phyloP scores from a whole-genome alignment of 2,113 vertebrate genomes.

The Apodemus speciosus region DNA sequence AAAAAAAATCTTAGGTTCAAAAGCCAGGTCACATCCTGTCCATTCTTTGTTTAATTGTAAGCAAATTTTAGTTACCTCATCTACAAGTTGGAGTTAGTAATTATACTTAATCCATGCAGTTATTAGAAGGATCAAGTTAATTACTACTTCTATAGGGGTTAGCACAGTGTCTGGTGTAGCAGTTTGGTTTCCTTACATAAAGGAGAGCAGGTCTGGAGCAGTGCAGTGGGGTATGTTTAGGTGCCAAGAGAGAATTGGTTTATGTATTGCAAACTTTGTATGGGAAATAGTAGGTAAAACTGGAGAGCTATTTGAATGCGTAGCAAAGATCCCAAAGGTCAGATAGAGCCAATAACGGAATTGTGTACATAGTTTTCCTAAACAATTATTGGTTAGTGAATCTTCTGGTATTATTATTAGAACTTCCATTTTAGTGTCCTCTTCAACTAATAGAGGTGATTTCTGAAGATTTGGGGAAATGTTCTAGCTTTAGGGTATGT shows the following conservation, averaged over 20 bases:
- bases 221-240: neutral
- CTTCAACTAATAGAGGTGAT: neutral
- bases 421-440: neutral
- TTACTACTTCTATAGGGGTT: neutral
- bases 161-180: neutral
- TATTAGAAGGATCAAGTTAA: neutral
- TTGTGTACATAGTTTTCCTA: neutral
- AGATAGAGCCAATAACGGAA: neutral
- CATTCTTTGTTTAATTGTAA: neutral
- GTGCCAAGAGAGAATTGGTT: neutral
- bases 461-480: neutral
- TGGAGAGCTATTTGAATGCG: slow-evolving; percentile 13
- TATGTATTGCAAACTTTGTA: neutral
- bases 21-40: neutral
- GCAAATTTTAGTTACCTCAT: neutral
- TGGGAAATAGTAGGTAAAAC: neutral
- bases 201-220: neutral
- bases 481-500: neutral
- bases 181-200: neutral
- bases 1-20: neutral
- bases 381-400: neutral
- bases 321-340: neutral
- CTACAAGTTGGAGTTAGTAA: neutral
- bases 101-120: neutral
- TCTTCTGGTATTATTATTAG: neutral